Conservation (phyloP, 2,888 invertebrate species). For the Chromoteleia sp. region DNA sequence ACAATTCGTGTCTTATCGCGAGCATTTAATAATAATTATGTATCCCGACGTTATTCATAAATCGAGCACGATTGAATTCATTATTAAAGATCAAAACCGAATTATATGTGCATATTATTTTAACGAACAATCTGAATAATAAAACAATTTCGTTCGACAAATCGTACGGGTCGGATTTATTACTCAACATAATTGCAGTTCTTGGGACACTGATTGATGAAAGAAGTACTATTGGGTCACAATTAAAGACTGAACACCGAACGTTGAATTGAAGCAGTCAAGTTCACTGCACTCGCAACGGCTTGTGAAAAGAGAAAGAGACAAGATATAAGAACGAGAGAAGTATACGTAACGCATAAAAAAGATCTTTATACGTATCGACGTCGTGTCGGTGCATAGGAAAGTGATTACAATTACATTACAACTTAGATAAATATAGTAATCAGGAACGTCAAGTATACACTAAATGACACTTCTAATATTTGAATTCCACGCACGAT, state of each 20-base stretch:
- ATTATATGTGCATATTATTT: constrained; percentile 8
- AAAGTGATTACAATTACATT: no score
- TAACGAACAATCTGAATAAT: constrained; percentile 41
- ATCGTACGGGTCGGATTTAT: constrained; percentile 8
- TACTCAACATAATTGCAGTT: constrained; percentile 19
- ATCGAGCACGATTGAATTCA: constrained; percentile 27
- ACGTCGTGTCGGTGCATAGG: background rate
- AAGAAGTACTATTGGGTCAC: constrained; percentile 39
- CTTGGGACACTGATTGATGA: constrained; percentile 22
- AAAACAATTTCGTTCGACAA: constrained; percentile 18
- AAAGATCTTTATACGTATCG: constrained; percentile 42
- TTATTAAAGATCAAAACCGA: constrained; percentile 25
- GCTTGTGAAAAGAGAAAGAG: constrained; percentile 25
- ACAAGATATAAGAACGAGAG: background rate
- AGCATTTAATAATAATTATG: constrained; percentile 39
- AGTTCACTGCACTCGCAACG: constrained; percentile 56
- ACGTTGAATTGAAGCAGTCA: constrained; percentile 38
- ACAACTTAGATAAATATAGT: no score
- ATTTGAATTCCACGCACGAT: no score
- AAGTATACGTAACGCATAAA: constrained; percentile 32
- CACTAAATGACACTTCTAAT: no score
- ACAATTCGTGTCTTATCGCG: constrained; percentile 34
- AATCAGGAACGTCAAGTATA: no score
- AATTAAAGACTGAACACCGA: constrained; percentile 44
- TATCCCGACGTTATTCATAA: constrained; percentile 16